phyloP scores from a whole-genome alignment of 2,113 vertebrate genomes.

The Chaenocephalus aceratus region DNA sequence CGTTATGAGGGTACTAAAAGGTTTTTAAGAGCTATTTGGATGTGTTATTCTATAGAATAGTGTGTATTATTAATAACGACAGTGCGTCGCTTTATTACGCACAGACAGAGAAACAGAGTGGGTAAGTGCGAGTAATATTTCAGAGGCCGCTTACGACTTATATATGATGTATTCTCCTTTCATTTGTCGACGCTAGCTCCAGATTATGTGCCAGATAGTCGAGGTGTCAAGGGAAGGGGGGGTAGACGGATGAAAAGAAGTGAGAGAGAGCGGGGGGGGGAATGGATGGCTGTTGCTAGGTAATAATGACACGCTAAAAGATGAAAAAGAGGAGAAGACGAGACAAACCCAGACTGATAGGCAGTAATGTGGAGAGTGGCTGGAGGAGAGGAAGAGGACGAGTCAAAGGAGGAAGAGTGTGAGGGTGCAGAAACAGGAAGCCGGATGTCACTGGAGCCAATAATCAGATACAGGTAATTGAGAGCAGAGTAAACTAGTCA shows the following conservation, averaged over 20 bases:
- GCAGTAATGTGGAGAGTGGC: constrained; percentile 2
- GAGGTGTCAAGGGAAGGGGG: constrained; percentile 37
- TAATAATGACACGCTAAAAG: constrained; percentile 47
- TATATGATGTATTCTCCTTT: constrained; percentile 56
- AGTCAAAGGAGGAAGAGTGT: constrained; percentile 6
- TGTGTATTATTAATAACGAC: constrained; percentile 21
- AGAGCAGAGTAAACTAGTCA: constrained; percentile 71
- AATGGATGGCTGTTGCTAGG: constrained; percentile 44
- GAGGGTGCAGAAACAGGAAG: constrained; percentile 23
- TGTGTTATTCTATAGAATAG: constrained; percentile 5
- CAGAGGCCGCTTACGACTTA: constrained; percentile 25
- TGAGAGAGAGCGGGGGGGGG: background rate
- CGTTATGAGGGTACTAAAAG: constrained; percentile 32
- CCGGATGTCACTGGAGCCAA: constrained; percentile 47
- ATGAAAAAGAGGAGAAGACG: constrained; percentile 27
- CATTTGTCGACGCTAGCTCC: constrained; percentile 39
- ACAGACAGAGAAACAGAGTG: constrained; percentile 17
- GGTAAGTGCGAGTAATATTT: constrained; percentile 45
- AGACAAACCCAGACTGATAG: constrained; percentile 8
- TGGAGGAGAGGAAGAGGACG: background rate
- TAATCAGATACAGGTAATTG: constrained; percentile 77
- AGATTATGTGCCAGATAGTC: constrained; percentile 62
- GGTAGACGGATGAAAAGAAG: constrained; percentile 49
- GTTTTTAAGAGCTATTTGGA: constrained; percentile 8
- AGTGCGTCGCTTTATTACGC: constrained; percentile 12